Evolutionary conservation across 2,888 invertebrate genomes (phyloP), one percentile per base, ranked within the genome.

Genomic region (Drosophila differens): DNA sequence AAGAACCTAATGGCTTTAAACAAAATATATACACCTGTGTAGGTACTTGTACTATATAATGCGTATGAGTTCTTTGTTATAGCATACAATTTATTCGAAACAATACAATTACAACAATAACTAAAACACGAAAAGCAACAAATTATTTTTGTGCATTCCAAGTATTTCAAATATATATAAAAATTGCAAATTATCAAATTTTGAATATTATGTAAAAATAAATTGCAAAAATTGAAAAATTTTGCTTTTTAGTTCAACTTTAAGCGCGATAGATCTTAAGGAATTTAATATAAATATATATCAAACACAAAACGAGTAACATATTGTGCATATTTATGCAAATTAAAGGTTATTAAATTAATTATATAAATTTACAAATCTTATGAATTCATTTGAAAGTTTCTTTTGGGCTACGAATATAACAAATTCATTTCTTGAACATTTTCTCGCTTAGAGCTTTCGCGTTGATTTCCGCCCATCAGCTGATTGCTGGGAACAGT

Each of bases 1-100:
- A 70, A 76, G 71, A 87, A 82, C 82, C 78, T 81, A 81, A 85
- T 76, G 89, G 89, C 89, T 89, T 89, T 89, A 89, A 89, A 85
- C 61, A 58, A 71, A 70, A 74, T 37, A 69, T 63, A 74, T 66
- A 72, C 44, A 76, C 30, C 60, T 70, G 51, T 72, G 55, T 69
- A 68, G 55, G 64, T 71, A 55, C 57, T 67, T 72, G 62, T 59
- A 65, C 47, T 16, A 47, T 16, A 47, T 64, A 55, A 53, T 65
- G 68, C 67, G 59, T 61, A 70, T 67, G 59, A 75, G 55, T 71
- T 78, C 71, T 71, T 85, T 80, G 76, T 81, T 85, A 72, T 85
- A 74, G 71, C 76, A 64, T 76, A 70, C 41, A 65, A 71, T 53
- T 59, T 76, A 83, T 80, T 81, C 71, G 55, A 74, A 75, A 58